These are phyloP conservation scores for Dissostichus mawsoni DNA, from an alignment of 2,113 vertebrate species.

Conservation along the genomic window DNA sequence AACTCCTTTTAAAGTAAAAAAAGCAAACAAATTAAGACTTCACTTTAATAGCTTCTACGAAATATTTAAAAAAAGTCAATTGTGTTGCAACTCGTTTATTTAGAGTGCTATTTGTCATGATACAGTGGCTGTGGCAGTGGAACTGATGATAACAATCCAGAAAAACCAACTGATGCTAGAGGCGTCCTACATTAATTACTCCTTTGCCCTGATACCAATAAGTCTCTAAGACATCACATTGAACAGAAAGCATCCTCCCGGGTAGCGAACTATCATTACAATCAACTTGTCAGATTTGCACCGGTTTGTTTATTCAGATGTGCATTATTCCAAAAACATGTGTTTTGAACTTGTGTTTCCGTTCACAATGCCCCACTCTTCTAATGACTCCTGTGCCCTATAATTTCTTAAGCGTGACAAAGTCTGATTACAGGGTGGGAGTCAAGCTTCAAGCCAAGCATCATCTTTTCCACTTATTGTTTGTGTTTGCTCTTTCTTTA, in stretches of 20 bases:
- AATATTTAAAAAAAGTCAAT: slow-evolving; percentile 27
- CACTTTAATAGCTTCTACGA: not conserved
- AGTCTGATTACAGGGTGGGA: slow-evolving; percentile 82
- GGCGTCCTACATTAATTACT: slow-evolving; percentile 71
- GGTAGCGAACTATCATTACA: slow-evolving; percentile 65
- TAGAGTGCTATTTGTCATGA: not conserved
- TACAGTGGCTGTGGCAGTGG: slow-evolving; percentile 14
- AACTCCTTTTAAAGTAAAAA: slow-evolving; percentile 1
- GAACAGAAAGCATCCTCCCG: slow-evolving; percentile 45
- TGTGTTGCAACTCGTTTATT: slow-evolving; percentile 27
- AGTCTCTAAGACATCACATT: slow-evolving; percentile 37
- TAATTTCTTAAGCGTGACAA: slow-evolving; percentile 81
- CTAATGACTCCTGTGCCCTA: slow-evolving; percentile 76
- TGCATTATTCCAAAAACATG: slow-evolving; percentile 68
- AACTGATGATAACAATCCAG: slow-evolving; percentile 42
- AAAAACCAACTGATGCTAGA: slow-evolving; percentile 49
- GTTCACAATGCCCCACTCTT: slow-evolving; percentile 52
- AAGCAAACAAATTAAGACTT: slow-evolving; percentile 21
- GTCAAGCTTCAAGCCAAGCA: slow-evolving; percentile 62
- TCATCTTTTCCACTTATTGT: slow-evolving; percentile 80
- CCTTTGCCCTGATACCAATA: slow-evolving; percentile 44
- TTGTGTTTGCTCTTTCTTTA: slow-evolving; percentile 64
- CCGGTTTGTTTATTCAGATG: slow-evolving; percentile 70
- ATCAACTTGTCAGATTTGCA: slow-evolving; percentile 76
- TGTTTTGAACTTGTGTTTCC: slow-evolving; percentile 77